These are phyloP conservation scores for Geopemphigus sp. DNA, from an alignment of 1,140 invertebrate species.

Conservation along the genomic window DNA sequence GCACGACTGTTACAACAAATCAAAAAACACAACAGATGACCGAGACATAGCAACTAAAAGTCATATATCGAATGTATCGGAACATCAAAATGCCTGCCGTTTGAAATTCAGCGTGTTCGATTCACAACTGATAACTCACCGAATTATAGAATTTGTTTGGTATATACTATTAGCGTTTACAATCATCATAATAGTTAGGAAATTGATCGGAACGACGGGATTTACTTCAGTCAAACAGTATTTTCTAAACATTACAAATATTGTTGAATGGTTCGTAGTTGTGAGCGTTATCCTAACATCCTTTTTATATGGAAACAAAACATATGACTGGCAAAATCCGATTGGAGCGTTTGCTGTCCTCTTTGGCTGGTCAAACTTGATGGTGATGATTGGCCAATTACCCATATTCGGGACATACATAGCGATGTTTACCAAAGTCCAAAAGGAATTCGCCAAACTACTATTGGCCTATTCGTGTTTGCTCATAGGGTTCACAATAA, in stretches of 20 bases:
- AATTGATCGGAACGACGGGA: conserved; percentile 72
- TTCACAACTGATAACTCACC: conserved; percentile 68
- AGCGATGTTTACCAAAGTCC: conserved; percentile 81
- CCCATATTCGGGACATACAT: conserved; percentile 83
- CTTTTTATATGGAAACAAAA: conserved; percentile 71
- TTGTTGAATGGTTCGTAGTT: conserved; percentile 81
- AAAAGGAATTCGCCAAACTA: conserved; percentile 80
- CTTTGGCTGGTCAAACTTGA: conserved; percentile 80
- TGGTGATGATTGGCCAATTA: conserved; percentile 82
- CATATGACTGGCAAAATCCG: conserved; percentile 77
- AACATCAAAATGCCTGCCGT: conserved; percentile 53
- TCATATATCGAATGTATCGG: neutral
- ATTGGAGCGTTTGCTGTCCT: conserved; percentile 79
- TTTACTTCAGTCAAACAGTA: conserved; percentile 75
- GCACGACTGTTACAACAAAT: conserved; percentile 75
- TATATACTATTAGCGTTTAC: conserved; percentile 72
- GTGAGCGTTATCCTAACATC: conserved; percentile 77
- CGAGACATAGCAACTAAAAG: conserved; percentile 24
- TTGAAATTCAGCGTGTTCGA: conserved; percentile 74
- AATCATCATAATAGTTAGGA: conserved; percentile 71
- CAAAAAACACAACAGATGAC: conserved; percentile 58
- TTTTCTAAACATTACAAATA: conserved; percentile 76
- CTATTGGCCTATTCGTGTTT: conserved; percentile 79
- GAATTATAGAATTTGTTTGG: conserved; percentile 75
- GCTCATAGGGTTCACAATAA: conserved; percentile 79